Evolutionary conservation across 2,113 vertebrate genomes (phyloP), one percentile per base, ranked within the genome.

Genomic region (Gnathonemus longibarbis): DNA sequence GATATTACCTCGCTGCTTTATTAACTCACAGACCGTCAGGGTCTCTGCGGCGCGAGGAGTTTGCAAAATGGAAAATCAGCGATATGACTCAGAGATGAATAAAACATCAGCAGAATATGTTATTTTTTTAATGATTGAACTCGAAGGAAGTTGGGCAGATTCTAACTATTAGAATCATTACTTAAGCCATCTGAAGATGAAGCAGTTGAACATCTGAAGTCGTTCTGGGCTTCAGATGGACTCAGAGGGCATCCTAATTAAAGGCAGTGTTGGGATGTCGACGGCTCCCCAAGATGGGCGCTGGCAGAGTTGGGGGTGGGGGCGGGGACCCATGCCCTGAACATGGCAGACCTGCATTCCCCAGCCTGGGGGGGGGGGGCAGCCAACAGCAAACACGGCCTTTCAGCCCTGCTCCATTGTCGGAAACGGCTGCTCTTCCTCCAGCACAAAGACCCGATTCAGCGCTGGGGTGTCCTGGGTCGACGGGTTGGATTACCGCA

Each of bases 361-460:
- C 84, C 48, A 17, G 27, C 49, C 24, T 19, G 49, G 15, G 19
- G 24, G 84, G 48, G 13, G 31, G 27, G 86, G 86, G 90, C 91
- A 93, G 90, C 91, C 86, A 17, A 88, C 11, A 31, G 90, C 91
- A 92, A 92, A 93, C 92, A 92, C 58, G 31, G 58, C 87, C 90
- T 91, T 92, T 91, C 90, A 88, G 90, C 90, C 74, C 87, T 77
- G 62, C 89, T 56, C 84, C 74, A 91, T 91, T 89, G 89, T 85
- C 86, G 77, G 70, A 88, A 90, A 50, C 80, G 86, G 90, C 84
- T 45, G 52, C 89, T 91, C 90, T 92, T 90, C 91, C 80, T 90
- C 46, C 31, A 19, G 90, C 88, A 94, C 92, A 94, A 94, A 92
- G 92, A 50, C 88, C 53, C 84, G n/a, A 94, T 94, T 94, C 92